phyloP scores from a whole-genome alignment of 2,113 vertebrate species.

The Mionectes macconnelli region DNA sequence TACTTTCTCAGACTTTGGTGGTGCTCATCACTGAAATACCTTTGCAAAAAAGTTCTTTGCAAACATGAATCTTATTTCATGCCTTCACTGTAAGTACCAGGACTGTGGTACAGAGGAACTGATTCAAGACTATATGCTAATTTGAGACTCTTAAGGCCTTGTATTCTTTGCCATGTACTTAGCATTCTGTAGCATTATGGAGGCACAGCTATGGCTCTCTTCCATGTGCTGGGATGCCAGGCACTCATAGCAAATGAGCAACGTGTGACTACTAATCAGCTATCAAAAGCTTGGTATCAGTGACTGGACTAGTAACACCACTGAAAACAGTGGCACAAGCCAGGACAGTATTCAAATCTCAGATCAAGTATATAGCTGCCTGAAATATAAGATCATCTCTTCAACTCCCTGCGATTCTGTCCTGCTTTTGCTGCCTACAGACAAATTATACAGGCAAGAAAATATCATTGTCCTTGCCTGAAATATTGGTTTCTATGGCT shows the following conservation, averaged over 20 bases:
- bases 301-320: neutral
- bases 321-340: neutral
- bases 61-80: neutral
- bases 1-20: conserved; percentile 14
- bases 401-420: neutral
- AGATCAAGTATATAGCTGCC: neutral
- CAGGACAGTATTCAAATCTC: neutral
- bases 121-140: conserved; percentile 24
- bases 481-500: neutral
- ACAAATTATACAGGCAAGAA: neutral
- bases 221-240: neutral
- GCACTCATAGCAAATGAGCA: neutral
- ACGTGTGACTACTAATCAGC: neutral
- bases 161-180: conserved; percentile 21
- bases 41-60: neutral
- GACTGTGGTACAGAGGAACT: neutral
- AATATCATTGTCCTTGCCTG: neutral
- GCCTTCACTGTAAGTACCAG: neutral
- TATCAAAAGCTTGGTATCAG: neutral
- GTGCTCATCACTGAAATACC: neutral
- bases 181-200: conserved; percentile 34
- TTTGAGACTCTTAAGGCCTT: neutral
- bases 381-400: neutral
- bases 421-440: neutral
- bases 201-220: neutral